Percentiles rank a stretch among this genome's conserved stretches.
Conservation (phyloP, 2,113 vertebrate species). For the Lethenteron reissneri region DNA sequence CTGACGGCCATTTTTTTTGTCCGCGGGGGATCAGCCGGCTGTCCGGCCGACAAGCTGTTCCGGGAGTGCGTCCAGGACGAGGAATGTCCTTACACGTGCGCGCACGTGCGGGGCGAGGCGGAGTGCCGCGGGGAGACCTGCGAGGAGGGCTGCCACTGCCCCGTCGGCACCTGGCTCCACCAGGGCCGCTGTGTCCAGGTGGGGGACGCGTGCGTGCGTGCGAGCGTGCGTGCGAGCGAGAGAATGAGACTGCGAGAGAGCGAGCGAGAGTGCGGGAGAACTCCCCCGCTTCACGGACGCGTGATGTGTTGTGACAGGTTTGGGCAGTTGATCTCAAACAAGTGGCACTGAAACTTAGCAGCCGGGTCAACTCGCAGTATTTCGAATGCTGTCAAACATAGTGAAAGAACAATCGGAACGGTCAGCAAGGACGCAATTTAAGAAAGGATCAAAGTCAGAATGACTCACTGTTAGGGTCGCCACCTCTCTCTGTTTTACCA, state of each 20-base stretch:
- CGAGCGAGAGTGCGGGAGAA: background rate
- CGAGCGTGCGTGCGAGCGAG: background rate
- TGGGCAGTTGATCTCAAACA: too few relatives aligned
- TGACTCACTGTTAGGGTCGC: too few relatives aligned
- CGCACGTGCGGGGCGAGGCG: conserved; percentile 33
- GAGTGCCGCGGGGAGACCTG: conserved; percentile 41
- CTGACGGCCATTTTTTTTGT: background rate
- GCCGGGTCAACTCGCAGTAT: too few relatives aligned
- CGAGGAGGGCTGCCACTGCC: conserved; percentile 63
- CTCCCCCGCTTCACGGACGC: too few relatives aligned
- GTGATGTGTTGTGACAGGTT: too few relatives aligned
- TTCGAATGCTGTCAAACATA: too few relatives aligned
- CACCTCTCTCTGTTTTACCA: too few relatives aligned
- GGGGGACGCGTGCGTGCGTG: conserved; percentile 9
- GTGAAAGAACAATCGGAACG: too few relatives aligned
- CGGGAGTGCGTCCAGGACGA: conserved; percentile 38
- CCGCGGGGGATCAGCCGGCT: conserved; percentile 37
- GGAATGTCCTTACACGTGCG: conserved; percentile 62
- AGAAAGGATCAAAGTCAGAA: too few relatives aligned
- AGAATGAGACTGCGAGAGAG: background rate
- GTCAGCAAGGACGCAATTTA: too few relatives aligned
- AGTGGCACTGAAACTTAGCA: too few relatives aligned
- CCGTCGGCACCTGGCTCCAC: conserved; percentile 35
- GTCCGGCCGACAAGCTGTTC: conserved; percentile 38
- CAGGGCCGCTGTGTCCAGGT: conserved; percentile 31